Evolutionary conservation across 2,888 invertebrate genomes (phyloP).

Genomic region (Conus canariensis): DNA sequence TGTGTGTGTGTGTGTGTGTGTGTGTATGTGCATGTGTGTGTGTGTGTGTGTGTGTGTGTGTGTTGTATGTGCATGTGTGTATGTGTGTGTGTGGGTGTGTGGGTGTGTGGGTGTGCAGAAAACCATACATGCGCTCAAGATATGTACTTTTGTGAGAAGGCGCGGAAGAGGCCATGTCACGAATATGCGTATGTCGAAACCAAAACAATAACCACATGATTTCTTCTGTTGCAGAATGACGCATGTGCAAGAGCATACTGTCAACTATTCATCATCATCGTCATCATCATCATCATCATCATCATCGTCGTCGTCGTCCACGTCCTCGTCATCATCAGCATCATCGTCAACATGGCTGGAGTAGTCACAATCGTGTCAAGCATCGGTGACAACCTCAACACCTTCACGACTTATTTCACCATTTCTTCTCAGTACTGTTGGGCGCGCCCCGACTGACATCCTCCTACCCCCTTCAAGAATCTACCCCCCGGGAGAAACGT

Average conservation of each 20-base stretch:
- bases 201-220: neutral
- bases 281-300: neutral
- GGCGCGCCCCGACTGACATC: constrained; percentile 7
- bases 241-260: neutral
- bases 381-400: neutral
- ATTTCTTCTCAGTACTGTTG: constrained; percentile 4
- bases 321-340: neutral
- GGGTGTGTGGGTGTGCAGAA: neutral
- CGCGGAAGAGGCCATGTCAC: neutral
- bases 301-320: neutral
- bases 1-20: neutral
- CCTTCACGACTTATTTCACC: neutral
- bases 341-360: constrained; percentile 11
- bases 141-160: neutral
- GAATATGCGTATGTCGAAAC: neutral
- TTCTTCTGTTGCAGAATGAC: constrained; percentile 28
- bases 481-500: neutral
- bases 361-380: neutral
- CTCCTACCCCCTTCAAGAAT: neutral
- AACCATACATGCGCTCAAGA: neutral
- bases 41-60: neutral
- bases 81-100: neutral
- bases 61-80: neutral
- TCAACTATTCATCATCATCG: neutral
- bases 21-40: neutral